These are phyloP conservation scores for Hydropsyche betteni DNA, from an alignment of 2,888 invertebrate species.

Conservation along the genomic window DNA sequence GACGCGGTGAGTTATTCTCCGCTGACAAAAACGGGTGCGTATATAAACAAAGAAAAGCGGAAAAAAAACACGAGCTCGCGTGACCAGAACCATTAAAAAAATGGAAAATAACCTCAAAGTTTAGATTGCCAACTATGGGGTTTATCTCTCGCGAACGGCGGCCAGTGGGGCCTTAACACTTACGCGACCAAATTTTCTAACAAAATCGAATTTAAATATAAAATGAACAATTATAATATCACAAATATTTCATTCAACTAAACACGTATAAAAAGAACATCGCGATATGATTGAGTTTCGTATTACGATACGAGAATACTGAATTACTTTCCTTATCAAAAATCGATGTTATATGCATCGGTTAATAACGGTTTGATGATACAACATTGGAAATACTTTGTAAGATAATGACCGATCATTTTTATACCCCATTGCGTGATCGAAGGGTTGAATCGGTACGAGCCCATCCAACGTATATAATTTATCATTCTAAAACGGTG, in stretches of 20 bases:
- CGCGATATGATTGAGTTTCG: too few relatives aligned
- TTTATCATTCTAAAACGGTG: slow-evolving; percentile 50
- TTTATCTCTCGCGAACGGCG: slow-evolving; percentile 45
- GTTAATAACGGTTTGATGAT: too few relatives aligned
- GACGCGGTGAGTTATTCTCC: slow-evolving; percentile 41
- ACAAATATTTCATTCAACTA: too few relatives aligned
- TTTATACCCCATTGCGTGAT: slow-evolving; percentile 6
- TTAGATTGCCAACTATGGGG: slow-evolving; percentile 50
- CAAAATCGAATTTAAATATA: too few relatives aligned
- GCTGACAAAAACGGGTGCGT: slow-evolving; percentile 41
- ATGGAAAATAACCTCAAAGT: slow-evolving; percentile 48
- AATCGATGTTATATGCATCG: too few relatives aligned
- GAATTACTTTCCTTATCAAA: too few relatives aligned
- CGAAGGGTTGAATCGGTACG: slow-evolving; percentile 30
- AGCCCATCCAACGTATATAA: slow-evolving; percentile 36
- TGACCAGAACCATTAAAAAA: slow-evolving; percentile 48
- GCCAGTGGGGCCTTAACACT: slow-evolving; percentile 36
- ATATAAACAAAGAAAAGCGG: slow-evolving; percentile 41
- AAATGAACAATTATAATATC: too few relatives aligned
- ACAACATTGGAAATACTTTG: not conserved
- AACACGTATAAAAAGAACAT: too few relatives aligned
- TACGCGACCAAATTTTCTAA: not conserved
- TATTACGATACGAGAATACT: too few relatives aligned
- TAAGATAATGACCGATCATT: slow-evolving; percentile 1
- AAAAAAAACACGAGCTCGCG: slow-evolving; percentile 46